phyloP scores from a whole-genome alignment of 2,888 invertebrate genomes.

The Stegophylla sp. region DNA sequence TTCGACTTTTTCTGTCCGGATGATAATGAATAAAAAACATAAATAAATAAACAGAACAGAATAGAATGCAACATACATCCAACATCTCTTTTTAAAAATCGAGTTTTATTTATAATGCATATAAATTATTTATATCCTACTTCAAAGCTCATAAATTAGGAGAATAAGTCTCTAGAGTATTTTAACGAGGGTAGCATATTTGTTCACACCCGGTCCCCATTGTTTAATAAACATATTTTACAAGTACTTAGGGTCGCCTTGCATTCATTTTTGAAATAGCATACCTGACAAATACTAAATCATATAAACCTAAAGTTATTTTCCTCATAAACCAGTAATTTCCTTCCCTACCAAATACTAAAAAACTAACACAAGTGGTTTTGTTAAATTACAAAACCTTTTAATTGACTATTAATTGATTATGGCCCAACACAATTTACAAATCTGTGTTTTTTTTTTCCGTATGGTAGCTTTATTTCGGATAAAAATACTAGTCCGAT shows the following conservation, averaged over 20 bases:
- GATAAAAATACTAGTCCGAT: too few relatives aligned
- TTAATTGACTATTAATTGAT: slow-evolving; percentile 38
- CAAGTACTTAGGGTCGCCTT: slow-evolving; percentile 22
- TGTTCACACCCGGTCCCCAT: slow-evolving; percentile 38
- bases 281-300: slow-evolving; percentile 42
- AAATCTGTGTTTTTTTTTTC: too few relatives aligned
- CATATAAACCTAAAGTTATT: slow-evolving; percentile 18
- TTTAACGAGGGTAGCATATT: slow-evolving; percentile 50
- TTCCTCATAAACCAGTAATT: slow-evolving; percentile 8
- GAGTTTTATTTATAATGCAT: slow-evolving; percentile 5
- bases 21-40: slow-evolving; percentile 11
- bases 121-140: slow-evolving; percentile 39
- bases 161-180: slow-evolving; percentile 23
- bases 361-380: slow-evolving; percentile 25
- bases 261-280: slow-evolving; percentile 34
- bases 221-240: slow-evolving; percentile 49
- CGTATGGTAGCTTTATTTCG: too few relatives aligned
- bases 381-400: too few relatives aligned
- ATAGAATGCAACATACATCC: neutral
- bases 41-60: neutral
- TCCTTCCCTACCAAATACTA: slow-evolving; percentile 7
- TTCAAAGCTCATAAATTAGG: slow-evolving; percentile 31
- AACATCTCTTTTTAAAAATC: slow-evolving; percentile 33
- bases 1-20: neutral
- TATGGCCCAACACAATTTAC: too few relatives aligned